Percentiles rank a stretch among this genome's conserved stretches.
Evolutionary conservation across 1,140 invertebrate species (phyloP).

Genomic region (Drosophila repletoides): DNA sequence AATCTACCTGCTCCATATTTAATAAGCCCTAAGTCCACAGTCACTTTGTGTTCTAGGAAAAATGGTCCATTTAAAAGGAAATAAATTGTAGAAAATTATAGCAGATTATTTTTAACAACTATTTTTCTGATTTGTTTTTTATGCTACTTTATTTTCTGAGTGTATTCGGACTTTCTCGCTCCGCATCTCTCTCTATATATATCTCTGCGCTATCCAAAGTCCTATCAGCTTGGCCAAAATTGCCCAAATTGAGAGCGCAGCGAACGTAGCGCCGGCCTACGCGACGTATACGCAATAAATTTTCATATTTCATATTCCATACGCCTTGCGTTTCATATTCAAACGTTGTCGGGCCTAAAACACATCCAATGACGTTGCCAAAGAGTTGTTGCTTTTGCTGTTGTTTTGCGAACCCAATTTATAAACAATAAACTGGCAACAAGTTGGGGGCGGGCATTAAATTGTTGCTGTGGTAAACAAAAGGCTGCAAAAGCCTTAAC

Average conservation of each 20-base stretch:
- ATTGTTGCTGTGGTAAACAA: constrained; percentile 65
- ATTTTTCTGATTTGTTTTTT: too few species aligned
- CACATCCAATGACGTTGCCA: constrained; percentile 22
- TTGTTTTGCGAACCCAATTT: neutral
- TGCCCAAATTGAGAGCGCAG: too few species aligned
- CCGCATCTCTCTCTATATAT: too few species aligned
- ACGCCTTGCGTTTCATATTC: constrained; percentile 26
- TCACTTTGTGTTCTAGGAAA: too few species aligned
- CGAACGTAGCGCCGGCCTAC: constrained; percentile 45
- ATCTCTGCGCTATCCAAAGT: constrained; percentile 30
- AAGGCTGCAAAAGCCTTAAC: constrained; percentile 52
- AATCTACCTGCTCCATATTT: too few species aligned
- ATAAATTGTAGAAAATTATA: too few species aligned
- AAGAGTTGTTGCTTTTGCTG: neutral
- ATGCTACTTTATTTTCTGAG: too few species aligned
- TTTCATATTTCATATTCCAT: constrained; percentile 72
- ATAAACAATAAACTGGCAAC: constrained; percentile 35
- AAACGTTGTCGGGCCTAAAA: constrained; percentile 3
- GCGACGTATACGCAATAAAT: constrained; percentile 75
- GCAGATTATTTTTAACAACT: too few species aligned
- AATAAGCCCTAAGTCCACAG: too few species aligned
- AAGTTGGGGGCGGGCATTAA: constrained; percentile 47
- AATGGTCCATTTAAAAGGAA: too few species aligned
- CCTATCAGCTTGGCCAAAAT: constrained; percentile 72
- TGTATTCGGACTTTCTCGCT: too few species aligned